Evolutionary conservation across 2,888 invertebrate species (phyloP).

Genomic region (Lasius platythorax): DNA sequence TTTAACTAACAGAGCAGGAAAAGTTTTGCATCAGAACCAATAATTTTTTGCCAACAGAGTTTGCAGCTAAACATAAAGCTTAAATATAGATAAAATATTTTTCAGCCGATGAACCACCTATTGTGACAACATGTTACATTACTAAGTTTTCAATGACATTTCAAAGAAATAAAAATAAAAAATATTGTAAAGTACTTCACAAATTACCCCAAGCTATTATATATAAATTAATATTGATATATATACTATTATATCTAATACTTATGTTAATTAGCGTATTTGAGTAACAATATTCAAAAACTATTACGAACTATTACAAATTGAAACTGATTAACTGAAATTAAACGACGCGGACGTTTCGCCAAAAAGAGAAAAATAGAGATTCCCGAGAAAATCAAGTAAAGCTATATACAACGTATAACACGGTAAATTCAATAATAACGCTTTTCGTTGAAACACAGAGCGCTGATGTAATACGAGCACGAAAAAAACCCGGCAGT

Average conservation of each 20-base stretch:
- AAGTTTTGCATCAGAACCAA: background rate
- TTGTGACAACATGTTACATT: background rate
- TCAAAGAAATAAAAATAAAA: background rate
- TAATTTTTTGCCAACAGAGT: background rate
- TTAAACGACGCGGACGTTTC: background rate
- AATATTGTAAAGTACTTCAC: background rate
- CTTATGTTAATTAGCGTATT: background rate
- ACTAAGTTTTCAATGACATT: background rate
- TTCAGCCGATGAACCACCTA: background rate
- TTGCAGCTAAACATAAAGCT: conserved; percentile 4
- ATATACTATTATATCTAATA: background rate
- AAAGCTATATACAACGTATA: background rate
- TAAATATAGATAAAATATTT: background rate
- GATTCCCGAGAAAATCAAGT: background rate
- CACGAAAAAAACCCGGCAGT: background rate
- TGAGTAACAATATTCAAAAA: background rate
- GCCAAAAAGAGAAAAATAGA: conserved; percentile 26
- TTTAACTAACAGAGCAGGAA: background rate
- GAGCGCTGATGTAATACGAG: conserved; percentile 14
- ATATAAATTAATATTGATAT: background rate
- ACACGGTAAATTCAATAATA: conserved; percentile 33
- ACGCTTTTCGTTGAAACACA: background rate
- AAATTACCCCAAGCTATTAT: background rate
- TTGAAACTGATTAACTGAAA: background rate
- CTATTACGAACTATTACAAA: conserved; percentile 19